phyloP scores from a whole-genome alignment of 2,113 vertebrate genomes.

The Coptodon rendalli region DNA sequence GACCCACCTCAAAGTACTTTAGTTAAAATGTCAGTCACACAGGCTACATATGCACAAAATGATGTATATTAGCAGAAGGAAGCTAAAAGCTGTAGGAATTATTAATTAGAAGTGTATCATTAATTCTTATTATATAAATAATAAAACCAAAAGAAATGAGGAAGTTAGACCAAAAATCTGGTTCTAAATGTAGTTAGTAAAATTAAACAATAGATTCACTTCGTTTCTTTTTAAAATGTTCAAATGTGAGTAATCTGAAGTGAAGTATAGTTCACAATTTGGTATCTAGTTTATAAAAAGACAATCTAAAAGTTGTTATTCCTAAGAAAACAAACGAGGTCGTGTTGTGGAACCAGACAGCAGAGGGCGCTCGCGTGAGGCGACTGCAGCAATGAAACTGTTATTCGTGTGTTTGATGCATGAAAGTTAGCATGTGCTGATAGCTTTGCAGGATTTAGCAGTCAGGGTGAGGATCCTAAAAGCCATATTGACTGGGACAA shows the following conservation, averaged over 20 bases:
- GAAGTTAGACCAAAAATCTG: background rate
- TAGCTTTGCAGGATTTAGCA: conserved; percentile 74
- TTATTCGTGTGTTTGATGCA: background rate
- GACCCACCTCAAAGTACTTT: background rate
- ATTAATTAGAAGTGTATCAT: background rate
- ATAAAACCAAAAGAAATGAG: background rate
- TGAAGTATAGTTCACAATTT: background rate
- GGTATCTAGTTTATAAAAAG: background rate
- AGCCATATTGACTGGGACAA: conserved; percentile 71
- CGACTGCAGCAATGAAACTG: background rate
- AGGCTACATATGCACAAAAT: background rate
- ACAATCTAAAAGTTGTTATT: background rate
- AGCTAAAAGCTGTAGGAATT: background rate
- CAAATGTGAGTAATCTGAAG: background rate
- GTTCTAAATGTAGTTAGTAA: background rate
- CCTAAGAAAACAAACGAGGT: background rate
- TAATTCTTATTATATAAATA: background rate
- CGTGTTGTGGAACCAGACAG: background rate
- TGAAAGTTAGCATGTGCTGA: conserved; percentile 71
- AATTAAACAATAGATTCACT: background rate
- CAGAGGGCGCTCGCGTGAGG: background rate
- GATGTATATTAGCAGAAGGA: background rate
- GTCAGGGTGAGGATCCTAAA: conserved; percentile 70
- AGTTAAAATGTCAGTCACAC: background rate
- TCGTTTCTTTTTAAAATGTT: background rate